These are phyloP conservation scores for Okamejei kenojei DNA, from an alignment of 2,797 vertebrate genomes.

Conservation along the genomic window DNA sequence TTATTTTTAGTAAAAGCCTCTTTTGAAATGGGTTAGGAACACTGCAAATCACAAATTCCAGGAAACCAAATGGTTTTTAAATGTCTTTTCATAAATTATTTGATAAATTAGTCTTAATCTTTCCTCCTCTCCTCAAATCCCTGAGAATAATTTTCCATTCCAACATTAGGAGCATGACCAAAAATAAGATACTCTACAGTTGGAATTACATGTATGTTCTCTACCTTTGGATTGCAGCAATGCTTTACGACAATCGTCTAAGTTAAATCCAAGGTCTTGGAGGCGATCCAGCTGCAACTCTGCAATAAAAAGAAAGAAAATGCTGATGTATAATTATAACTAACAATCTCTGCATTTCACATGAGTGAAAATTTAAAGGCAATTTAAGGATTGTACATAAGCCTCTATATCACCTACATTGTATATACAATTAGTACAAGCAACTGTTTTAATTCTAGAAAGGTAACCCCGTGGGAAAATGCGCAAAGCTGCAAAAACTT, in stretches of 20 bases:
- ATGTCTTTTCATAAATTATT: neutral
- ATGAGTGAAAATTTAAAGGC: neutral
- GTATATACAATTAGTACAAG: neutral
- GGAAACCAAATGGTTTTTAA: neutral
- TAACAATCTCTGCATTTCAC: constrained; percentile 13
- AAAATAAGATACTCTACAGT: neutral
- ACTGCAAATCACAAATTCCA: neutral
- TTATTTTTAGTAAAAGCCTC: neutral
- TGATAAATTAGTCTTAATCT: neutral
- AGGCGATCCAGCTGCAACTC: constrained; percentile 75
- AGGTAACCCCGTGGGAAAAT: neutral
- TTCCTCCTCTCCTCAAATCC: neutral
- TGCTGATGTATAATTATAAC: neutral
- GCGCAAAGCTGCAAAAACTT: neutral
- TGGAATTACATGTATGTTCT: neutral
- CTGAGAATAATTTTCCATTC: neutral
- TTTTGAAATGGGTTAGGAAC: neutral
- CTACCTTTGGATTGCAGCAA: constrained; percentile 81
- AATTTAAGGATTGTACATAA: constrained; percentile 23
- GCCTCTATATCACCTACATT: neutral
- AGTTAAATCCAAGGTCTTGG: constrained; percentile 80
- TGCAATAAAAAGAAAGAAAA: constrained; percentile 47
- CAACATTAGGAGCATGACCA: neutral
- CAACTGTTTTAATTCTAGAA: neutral
- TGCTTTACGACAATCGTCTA: constrained; percentile 79